These are phyloP conservation scores for Micromys minutus DNA, from an alignment of 2,113 vertebrate genomes.

Conservation along the genomic window DNA sequence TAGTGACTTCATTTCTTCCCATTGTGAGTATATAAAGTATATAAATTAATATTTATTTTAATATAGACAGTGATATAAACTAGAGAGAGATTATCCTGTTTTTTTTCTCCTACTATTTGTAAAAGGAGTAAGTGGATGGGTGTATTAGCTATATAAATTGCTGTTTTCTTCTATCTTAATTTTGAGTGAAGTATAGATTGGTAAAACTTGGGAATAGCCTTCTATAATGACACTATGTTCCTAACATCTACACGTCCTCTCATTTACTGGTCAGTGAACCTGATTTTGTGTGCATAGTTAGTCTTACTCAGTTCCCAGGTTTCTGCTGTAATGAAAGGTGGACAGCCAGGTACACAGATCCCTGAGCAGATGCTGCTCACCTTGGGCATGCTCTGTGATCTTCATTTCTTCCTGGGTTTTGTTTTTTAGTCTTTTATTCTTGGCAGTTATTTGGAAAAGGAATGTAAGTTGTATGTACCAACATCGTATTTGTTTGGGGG, in stretches of 20 bases:
- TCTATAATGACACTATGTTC: neutral
- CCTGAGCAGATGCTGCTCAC: neutral
- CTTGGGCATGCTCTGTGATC: neutral
- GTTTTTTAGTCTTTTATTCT: neutral
- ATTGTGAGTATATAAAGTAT: neutral
- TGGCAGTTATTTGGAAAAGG: constrained; percentile 7
- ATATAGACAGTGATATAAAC: neutral
- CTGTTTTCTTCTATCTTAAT: constrained; percentile 3
- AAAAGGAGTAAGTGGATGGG: neutral
- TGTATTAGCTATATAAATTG: neutral
- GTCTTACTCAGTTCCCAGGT: neutral
- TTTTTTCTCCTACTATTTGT: neutral
- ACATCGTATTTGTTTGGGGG: neutral
- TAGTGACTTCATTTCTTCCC: constrained; percentile 9
- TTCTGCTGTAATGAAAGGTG: neutral
- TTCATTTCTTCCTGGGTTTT: neutral
- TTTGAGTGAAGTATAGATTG: constrained; percentile 26
- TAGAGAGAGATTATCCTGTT: neutral
- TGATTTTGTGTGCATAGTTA: constrained; percentile 18
- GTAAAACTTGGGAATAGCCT: neutral
- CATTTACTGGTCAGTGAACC: neutral
- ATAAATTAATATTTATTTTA: neutral
- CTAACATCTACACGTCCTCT: neutral
- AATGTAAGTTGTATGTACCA: constrained; percentile 16
- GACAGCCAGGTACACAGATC: neutral